Conservation (phyloP, 64 coral and sea anemone species). For the Dendrophyllia cribrosa region DNA sequence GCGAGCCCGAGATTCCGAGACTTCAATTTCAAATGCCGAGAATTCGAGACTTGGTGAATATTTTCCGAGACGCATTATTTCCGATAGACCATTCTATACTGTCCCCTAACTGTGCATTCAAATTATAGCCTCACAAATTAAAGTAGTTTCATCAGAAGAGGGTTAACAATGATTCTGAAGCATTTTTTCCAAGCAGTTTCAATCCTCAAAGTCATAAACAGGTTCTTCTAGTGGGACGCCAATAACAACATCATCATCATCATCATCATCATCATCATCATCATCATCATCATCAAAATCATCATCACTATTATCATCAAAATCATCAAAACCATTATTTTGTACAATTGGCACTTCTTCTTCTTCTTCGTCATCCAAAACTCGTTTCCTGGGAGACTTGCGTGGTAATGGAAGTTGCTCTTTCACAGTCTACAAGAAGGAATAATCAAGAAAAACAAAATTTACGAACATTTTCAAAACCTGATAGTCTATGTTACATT, state of each 20-base stretch:
- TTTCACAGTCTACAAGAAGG: constrained; percentile 38
- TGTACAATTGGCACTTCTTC: neutral
- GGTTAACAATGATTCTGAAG: too few species aligned
- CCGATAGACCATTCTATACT: too few species aligned
- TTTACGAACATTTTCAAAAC: neutral
- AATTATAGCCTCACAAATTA: too few species aligned
- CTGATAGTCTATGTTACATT: too few species aligned
- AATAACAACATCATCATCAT: neutral
- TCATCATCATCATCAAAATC: neutral
- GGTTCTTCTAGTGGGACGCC: neutral
- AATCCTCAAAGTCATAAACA: too few species aligned
- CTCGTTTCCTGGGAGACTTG: constrained; percentile 58
- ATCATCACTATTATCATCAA: neutral
- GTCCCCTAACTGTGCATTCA: too few species aligned
- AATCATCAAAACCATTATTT: neutral
- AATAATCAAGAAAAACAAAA: neutral
- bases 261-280: neutral
- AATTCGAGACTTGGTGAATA: too few species aligned
- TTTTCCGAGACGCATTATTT: too few species aligned
- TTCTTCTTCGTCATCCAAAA: constrained; percentile 46
- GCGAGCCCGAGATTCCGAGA: too few species aligned
- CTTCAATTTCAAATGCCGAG: too few species aligned
- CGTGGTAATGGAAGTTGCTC: constrained; percentile 34
- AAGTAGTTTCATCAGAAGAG: too few species aligned
- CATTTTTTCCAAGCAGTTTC: too few species aligned